A percentile compares a stretch with the other conserved stretches of the same genome.
Conservation (phyloP, 2,797 vertebrate species). For the Scolopax bukidnonensis region DNA sequence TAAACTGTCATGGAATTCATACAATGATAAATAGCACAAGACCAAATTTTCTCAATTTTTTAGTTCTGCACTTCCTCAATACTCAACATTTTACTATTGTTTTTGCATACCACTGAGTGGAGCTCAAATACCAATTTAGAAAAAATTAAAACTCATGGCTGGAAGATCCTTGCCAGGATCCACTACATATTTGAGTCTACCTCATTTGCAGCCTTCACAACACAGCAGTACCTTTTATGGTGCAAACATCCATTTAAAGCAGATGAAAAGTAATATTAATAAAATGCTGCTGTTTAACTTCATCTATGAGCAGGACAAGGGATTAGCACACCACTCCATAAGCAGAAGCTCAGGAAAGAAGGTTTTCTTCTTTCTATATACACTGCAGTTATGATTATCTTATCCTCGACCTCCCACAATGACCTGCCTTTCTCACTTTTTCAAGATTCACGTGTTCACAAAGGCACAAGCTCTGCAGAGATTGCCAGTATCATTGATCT, state of each 20-base stretch:
- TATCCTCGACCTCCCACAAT: not conserved
- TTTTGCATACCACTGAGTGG: conserved; percentile 57
- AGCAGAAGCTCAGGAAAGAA: not conserved
- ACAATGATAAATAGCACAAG: not conserved
- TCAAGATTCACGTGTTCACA: not conserved
- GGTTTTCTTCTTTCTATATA: not conserved
- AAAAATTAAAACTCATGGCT: not conserved
- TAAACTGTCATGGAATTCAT: not conserved
- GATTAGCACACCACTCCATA: not conserved
- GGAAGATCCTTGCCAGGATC: not conserved
- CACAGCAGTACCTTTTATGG: not conserved
- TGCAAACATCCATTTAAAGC: not conserved
- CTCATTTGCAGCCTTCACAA: not conserved
- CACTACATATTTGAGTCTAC: not conserved
- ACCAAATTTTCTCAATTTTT: not conserved
- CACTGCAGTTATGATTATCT: not conserved
- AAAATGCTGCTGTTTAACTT: not conserved
- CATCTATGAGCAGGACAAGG: not conserved
- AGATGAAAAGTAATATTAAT: not conserved
- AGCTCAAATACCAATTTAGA: conserved; percentile 59
- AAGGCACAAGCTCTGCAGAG: not conserved
- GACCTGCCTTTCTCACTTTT: not conserved
- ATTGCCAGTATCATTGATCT: not conserved
- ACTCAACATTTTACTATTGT: not conserved
- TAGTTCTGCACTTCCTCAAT: not conserved